A percentile compares a stretch with the other conserved stretches of the same genome.
These are phyloP conservation scores for Musca vetustissima DNA, from an alignment of 1,140 invertebrate species.

Conservation along the genomic window DNA sequence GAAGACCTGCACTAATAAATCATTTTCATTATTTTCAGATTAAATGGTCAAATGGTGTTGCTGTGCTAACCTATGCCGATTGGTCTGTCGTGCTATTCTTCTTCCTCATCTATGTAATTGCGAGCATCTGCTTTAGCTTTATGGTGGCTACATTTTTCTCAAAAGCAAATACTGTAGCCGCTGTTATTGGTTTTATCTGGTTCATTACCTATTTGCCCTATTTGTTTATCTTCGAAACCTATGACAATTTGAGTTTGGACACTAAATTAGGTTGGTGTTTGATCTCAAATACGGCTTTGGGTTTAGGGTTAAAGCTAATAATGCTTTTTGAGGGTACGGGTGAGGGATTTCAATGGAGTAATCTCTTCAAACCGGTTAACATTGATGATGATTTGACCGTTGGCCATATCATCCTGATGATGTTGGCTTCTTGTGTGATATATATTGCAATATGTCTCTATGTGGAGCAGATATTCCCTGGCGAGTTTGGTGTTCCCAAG, in stretches of 20 bases:
- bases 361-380: constrained; percentile 67
- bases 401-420: constrained; percentile 66
- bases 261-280: constrained; percentile 65
- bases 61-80: constrained; percentile 48
- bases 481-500: constrained; percentile 68
- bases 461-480: constrained; percentile 74
- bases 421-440: constrained; percentile 66
- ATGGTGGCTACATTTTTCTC: constrained; percentile 67
- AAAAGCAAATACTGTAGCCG: constrained; percentile 60
- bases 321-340: constrained; percentile 54
- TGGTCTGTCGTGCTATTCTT: constrained; percentile 59
- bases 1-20: no score
- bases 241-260: constrained; percentile 58
- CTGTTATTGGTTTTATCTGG: constrained; percentile 66
- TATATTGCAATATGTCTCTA: constrained; percentile 73
- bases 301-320: constrained; percentile 71
- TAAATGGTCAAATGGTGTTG: constrained; percentile 36
- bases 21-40: no score
- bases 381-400: constrained; percentile 73
- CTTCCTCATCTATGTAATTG: constrained; percentile 58
- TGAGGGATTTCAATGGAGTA: constrained; percentile 65
- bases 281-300: constrained; percentile 75
- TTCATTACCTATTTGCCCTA: constrained; percentile 75
- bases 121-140: constrained; percentile 65
- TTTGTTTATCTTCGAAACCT: constrained; percentile 65